phyloP scores from a whole-genome alignment of 2,888 invertebrate species.

The Chaitophorus viminalis region DNA sequence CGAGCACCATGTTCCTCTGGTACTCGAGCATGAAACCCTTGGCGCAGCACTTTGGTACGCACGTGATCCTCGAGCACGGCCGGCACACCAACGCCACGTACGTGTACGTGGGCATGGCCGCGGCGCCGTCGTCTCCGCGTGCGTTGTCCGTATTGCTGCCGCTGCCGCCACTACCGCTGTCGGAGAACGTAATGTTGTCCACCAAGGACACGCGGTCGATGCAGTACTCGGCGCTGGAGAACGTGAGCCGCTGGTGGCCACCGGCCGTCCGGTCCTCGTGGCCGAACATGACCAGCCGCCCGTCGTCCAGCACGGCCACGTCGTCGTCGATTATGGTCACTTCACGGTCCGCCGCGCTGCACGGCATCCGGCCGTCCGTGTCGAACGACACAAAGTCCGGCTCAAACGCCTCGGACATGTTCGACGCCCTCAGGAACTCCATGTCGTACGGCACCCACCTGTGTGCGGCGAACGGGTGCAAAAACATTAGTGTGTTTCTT shows the following conservation, averaged over 20 bases:
- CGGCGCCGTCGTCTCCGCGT: constrained; percentile 22
- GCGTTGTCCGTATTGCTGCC: neutral
- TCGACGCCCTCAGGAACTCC: constrained; percentile 15
- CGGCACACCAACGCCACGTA: constrained; percentile 42
- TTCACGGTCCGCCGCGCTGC: constrained; percentile 28
- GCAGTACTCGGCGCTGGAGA: constrained; percentile 53
- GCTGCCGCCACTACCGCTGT: too few species aligned
- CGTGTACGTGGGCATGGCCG: constrained; percentile 1
- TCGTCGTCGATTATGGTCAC: constrained; percentile 45
- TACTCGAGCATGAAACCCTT: constrained; percentile 7
- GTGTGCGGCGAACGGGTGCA: neutral
- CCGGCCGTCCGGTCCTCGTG: constrained; percentile 1
- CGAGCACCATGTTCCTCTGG: neutral
- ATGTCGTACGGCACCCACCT: constrained; percentile 42
- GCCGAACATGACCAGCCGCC: constrained; percentile 49
- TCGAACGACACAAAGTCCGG: constrained; percentile 25
- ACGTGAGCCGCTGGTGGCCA: constrained; percentile 14
- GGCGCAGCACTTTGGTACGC: constrained; percentile 45
- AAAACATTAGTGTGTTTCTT: too few species aligned
- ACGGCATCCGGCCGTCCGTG: constrained; percentile 35
- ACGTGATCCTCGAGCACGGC: constrained; percentile 37
- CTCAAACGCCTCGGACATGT: constrained; percentile 7
- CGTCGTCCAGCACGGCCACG: constrained; percentile 60
- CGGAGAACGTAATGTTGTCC: neutral
- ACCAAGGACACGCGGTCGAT: constrained; percentile 59